phyloP scores from a whole-genome alignment of 1,140 invertebrate species.

The Wiebesia pumilae region DNA sequence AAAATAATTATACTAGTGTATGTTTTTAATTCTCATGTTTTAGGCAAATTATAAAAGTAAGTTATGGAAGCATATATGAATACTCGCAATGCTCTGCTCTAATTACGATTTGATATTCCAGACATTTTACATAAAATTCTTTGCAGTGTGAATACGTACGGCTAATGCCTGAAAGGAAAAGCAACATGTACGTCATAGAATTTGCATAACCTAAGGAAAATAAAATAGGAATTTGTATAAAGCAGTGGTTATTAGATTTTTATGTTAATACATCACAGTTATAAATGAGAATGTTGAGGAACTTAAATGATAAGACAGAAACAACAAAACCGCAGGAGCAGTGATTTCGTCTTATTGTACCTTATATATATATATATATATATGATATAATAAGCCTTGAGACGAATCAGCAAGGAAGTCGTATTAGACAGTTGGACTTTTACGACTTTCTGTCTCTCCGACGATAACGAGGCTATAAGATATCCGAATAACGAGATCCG shows the following conservation, averaged over 20 bases:
- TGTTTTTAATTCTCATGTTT: not conserved
- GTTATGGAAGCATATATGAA: not conserved
- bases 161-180: not conserved
- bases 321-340: not conserved
- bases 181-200: not conserved
- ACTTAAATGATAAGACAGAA: not conserved
- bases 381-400: not conserved
- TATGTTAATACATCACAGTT: too few species aligned
- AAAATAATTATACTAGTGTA: not conserved
- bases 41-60: slow-evolving; percentile 13
- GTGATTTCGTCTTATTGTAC: too few species aligned
- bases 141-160: not conserved
- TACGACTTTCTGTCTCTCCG: not conserved
- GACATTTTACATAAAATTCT: not conserved
- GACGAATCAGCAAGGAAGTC: not conserved
- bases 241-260: too few species aligned
- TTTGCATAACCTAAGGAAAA: not conserved
- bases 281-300: not conserved
- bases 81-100: not conserved
- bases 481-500: slow-evolving; percentile 40
- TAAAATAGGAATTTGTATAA: not conserved
- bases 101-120: slow-evolving; percentile 14
- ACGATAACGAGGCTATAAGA: slow-evolving; percentile 60
- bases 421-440: not conserved
- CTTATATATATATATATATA: not conserved